phyloP scores from a whole-genome alignment of 2,888 invertebrate genomes.

The Cacoxenus indagator region DNA sequence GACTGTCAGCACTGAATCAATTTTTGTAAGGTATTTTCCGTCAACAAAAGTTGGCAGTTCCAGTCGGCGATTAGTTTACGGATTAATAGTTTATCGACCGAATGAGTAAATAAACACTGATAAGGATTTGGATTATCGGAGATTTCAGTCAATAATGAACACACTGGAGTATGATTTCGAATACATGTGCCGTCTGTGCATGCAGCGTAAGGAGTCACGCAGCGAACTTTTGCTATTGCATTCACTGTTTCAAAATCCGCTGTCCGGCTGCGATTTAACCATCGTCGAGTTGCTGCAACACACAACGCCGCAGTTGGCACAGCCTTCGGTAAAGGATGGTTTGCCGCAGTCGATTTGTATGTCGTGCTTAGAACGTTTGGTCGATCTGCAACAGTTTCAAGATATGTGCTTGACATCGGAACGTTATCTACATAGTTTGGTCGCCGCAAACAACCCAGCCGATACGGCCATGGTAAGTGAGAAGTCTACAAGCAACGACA shows the following conservation, averaged over 20 bases:
- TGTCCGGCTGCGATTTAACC: neutral
- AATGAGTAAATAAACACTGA: too few species aligned
- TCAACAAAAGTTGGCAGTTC: too few species aligned
- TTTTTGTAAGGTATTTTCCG: too few species aligned
- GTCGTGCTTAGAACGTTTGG: constrained; percentile 72
- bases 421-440: constrained; percentile 56
- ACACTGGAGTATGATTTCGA: too few species aligned
- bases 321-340: constrained; percentile 68
- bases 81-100: too few species aligned
- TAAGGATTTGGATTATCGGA: too few species aligned
- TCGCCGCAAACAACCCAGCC: constrained; percentile 4
- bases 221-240: neutral
- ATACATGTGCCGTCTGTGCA: constrained; percentile 40
- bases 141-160: too few species aligned
- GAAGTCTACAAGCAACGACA: constrained; percentile 24
- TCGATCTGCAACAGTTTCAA: constrained; percentile 72
- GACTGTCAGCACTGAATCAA: too few species aligned
- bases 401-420: constrained; percentile 72
- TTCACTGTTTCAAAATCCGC: constrained; percentile 13
- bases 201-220: constrained; percentile 23
- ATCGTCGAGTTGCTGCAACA: constrained; percentile 14
- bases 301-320: constrained; percentile 9
- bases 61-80: too few species aligned
- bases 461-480: neutral
- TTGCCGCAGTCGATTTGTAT: constrained; percentile 75